A percentile compares a stretch with the other conserved stretches of the same genome.
Conservation (phyloP, 2,113 vertebrate species). For the Falco punctatus region DNA sequence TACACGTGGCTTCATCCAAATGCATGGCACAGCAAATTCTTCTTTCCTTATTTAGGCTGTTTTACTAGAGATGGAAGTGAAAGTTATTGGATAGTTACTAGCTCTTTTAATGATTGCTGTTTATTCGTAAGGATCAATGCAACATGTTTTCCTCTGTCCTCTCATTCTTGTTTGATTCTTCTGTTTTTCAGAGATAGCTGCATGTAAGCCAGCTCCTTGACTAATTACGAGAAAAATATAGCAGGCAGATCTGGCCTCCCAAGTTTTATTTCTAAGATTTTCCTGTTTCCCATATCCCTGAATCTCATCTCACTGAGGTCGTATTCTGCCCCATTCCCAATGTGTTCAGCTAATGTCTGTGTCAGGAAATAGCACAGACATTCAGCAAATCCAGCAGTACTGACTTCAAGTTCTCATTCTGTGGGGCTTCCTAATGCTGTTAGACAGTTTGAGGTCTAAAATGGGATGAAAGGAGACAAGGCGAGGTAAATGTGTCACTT, state of each 20-base stretch:
- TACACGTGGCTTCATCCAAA: background rate
- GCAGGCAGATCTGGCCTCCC: background rate
- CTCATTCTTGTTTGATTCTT: background rate
- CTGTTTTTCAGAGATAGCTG: background rate
- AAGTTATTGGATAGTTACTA: background rate
- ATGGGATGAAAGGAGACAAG: constrained; percentile 57
- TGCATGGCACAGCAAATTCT: background rate
- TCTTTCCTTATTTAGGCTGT: background rate
- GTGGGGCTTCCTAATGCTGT: constrained; percentile 46
- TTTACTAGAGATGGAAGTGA: background rate
- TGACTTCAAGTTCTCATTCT: constrained; percentile 38
- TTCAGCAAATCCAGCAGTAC: background rate
- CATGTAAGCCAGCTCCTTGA: background rate
- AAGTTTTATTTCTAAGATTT: background rate
- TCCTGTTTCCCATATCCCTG: background rate
- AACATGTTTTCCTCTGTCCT: background rate
- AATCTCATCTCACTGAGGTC: background rate
- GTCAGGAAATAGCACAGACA: background rate
- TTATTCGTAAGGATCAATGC: background rate
- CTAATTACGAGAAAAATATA: background rate
- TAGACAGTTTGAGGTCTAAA: constrained; percentile 51
- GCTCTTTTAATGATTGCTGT: background rate
- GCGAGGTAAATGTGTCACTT: constrained; percentile 64
- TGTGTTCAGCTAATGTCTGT: background rate
- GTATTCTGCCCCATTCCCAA: background rate